These are phyloP conservation scores for Malurus leucopterus DNA, from an alignment of 2,797 vertebrate species.

Conservation along the genomic window DNA sequence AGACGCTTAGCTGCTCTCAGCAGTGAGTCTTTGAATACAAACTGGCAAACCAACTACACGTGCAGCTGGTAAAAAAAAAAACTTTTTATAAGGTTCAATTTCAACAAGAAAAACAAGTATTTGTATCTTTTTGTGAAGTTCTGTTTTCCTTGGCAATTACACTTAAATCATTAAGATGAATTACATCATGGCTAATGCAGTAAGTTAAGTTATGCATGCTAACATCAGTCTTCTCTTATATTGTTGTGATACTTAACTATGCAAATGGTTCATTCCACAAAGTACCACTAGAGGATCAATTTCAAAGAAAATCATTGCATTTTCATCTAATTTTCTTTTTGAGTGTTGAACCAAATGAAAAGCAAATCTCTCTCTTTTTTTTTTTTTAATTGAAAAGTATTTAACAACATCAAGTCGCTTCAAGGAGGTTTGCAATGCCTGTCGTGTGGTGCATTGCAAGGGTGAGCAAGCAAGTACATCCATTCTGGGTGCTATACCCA, in stretches of 20 bases:
- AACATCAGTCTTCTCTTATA: not conserved
- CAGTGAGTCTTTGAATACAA: not conserved
- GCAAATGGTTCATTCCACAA: not conserved
- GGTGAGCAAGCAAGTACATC: not conserved
- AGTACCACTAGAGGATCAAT: not conserved
- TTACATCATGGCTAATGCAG: not conserved
- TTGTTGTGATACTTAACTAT: not conserved
- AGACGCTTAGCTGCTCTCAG: not conserved
- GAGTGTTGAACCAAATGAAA: not conserved
- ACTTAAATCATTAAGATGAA: not conserved
- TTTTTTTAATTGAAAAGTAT: not conserved
- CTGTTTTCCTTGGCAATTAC: not conserved
- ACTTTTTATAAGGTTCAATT: not conserved
- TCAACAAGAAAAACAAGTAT: not conserved
- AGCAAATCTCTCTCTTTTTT: not conserved
- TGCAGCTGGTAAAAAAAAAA: not conserved
- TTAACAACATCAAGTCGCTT: not conserved
- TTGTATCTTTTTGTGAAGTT: not conserved
- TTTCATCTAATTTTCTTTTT: not conserved
- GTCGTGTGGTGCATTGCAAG: not conserved
- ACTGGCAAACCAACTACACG: not conserved
- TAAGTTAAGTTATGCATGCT: not conserved
- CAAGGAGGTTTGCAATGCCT: not conserved
- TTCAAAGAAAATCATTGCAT: not conserved
- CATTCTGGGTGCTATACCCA: not conserved